Conservation (phyloP, 2,113 vertebrate species). For the Phalacrocorax carbo region DNA sequence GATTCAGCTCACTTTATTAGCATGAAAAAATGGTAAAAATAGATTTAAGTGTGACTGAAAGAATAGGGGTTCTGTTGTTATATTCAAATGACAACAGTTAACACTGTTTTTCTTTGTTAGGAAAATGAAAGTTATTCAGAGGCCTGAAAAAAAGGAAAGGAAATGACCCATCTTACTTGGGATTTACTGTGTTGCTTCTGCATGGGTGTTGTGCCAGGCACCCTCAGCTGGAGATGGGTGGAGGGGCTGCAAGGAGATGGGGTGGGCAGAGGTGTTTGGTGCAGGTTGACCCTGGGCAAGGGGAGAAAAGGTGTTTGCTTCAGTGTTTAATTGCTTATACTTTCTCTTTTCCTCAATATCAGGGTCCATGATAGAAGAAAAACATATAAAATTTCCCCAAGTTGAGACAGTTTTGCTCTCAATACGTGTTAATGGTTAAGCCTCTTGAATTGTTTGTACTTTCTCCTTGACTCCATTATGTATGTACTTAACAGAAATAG, state of each 20-base stretch:
- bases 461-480: not conserved
- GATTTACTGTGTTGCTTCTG: not conserved
- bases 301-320: not conserved
- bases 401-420: fast-evolving
- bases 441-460: not conserved
- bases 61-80: not conserved
- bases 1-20: not conserved
- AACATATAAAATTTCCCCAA: not conserved
- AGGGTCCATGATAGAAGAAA: not conserved
- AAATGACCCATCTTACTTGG: not conserved
- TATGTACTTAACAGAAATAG: not conserved
- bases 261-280: not conserved
- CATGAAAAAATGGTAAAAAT: not conserved
- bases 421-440: not conserved
- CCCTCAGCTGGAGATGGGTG: fast-evolving
- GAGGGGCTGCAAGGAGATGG: not conserved
- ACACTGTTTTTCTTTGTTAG: not conserved
- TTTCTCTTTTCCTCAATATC: not conserved
- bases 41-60: not conserved
- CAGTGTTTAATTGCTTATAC: not conserved
- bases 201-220: too few species aligned
- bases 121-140: not conserved
- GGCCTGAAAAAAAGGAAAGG: not conserved
- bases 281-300: not conserved
- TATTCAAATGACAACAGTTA: not conserved